Evolutionary conservation across 2,888 invertebrate species (phyloP), one percentile per base, ranked within the genome.

Genomic region (Leptopilina drosophilae): DNA sequence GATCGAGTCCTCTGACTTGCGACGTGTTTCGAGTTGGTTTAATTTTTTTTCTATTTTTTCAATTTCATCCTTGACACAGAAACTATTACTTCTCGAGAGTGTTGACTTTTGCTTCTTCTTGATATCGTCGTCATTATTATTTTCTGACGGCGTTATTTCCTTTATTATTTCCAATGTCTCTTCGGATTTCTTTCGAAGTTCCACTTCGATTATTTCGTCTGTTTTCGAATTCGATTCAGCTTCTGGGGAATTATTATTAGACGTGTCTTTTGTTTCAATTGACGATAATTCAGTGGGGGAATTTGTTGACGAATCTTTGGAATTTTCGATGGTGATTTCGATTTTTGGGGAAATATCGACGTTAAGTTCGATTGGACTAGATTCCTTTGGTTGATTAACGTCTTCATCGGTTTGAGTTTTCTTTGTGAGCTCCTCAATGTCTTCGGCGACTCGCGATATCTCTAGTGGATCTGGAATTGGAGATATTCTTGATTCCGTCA

Each of bases 161-260:
- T 93, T 93, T 12, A 90, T 89, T 65, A 93, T 88, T 77, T 93
- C 93, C 20, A 46, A 53, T 26, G 42, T 2, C 53, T 40, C 46
- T 81, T 56, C 46, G 15, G 69, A 40, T 15, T 75, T 46, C 67
- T 20, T 79, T 64, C 20, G 64, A 64, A 14, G 2, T 69, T 15
- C 92, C 90, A 14, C 91, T 89, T 83, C 76, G 14, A 59, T 56
- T 14, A n/a, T 15, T 12, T 64, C 14, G 20, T 77, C 40, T 1
- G 2, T 73, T 15, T 49, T 20, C 1, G 26, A 33, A 33, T 33
- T 33, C 3, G 33, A 15, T 53, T 73, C 53, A n/a, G n/a, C n/a
- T 1, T 49, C 49, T 49, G 12, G 49, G 1, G 11, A 49, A 49
- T 49, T 49, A 11, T 49, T 49, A 9, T 49, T 49, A 9, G 49